Base-by-base conservation (phyloP, 2,113 vertebrate genomes). In the Helogale parvula region DNA sequence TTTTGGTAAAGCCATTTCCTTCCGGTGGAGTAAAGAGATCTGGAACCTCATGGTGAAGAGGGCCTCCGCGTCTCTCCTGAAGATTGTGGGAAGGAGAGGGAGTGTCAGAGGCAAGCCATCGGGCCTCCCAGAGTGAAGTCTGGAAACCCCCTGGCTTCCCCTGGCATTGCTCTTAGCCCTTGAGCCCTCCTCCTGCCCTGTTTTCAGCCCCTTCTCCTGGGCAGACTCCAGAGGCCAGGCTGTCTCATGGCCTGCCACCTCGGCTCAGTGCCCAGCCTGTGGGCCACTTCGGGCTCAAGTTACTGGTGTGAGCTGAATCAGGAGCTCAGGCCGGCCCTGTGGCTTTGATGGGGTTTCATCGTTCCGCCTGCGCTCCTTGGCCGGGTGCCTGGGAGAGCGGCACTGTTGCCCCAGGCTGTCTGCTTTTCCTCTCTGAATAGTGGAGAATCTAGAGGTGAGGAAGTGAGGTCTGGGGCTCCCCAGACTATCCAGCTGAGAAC, bases 311-410 rank as follows among this genome's bases (percentile, higher is more conserved):
- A 96, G 92, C 52, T 50, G 60, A 83, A 92, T 93, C 69, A 33
- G 95, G 82, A 97, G 92, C 89, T 87, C 19, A 21, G 85, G 90
- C 63, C 65, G 79, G 80, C 54, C 89, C 89, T 52, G 87, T 38
- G 90, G 81, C 96, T 98, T 95, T 88, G 94, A 91, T 88, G 91
- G 96, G 93, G 94, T n/a, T 96, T 90, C 96, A 41, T 87, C 94
- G 65, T 52, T 72, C 19, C 0, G 33, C 88, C 94, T 33, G 81
- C 0, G 5, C 29, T 52, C 41, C 88, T 88, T 95, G 93, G 95
- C 89, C 1, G 14, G 47, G 16, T 0, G 72, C 96, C 97, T 68
- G 71, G n/a, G 84, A 90, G 92, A 82, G 35, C 31, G 1, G 41
- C 63, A 19, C 68, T 6, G 1, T 16, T 57, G 84, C 92, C 54